These are phyloP conservation scores for Sebastes iracundus DNA, from an alignment of 2,797 vertebrate species.

Conservation along the genomic window DNA sequence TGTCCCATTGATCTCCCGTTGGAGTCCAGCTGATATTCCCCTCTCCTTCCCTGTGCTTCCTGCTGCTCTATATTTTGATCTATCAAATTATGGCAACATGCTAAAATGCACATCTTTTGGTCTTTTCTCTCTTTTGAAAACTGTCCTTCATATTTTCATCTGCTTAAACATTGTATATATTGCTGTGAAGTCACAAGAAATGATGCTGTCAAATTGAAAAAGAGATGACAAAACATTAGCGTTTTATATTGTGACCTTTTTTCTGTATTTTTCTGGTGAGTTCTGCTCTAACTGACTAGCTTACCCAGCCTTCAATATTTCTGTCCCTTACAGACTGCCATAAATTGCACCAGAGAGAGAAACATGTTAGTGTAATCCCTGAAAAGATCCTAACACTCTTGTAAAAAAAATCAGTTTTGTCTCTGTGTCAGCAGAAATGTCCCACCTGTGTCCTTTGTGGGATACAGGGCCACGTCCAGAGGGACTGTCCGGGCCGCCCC, in stretches of 20 bases:
- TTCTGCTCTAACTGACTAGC: not conserved
- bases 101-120: not conserved
- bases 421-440: constrained; percentile 50
- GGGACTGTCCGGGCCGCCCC: constrained; percentile 56
- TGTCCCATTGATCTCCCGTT: not conserved
- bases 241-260: not conserved
- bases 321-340: not conserved
- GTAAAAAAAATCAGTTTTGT: not conserved
- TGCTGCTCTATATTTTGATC: not conserved
- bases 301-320: not conserved
- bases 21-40: not conserved
- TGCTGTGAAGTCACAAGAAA: not conserved
- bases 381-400: not conserved
- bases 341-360: not conserved
- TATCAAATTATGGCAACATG: not conserved
- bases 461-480: constrained; percentile 68
- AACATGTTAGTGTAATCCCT: not conserved
- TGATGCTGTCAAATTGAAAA: not conserved
- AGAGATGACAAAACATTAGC: not conserved
- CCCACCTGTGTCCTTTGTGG: constrained; percentile 74
- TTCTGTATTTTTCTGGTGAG: not conserved
- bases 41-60: not conserved
- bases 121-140: not conserved
- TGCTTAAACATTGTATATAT: not conserved
- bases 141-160: not conserved